Evolutionary conservation across 1,140 invertebrate genomes (phyloP), one percentile per base, ranked within the genome.

Genomic region (Xylocopa sonorina): DNA sequence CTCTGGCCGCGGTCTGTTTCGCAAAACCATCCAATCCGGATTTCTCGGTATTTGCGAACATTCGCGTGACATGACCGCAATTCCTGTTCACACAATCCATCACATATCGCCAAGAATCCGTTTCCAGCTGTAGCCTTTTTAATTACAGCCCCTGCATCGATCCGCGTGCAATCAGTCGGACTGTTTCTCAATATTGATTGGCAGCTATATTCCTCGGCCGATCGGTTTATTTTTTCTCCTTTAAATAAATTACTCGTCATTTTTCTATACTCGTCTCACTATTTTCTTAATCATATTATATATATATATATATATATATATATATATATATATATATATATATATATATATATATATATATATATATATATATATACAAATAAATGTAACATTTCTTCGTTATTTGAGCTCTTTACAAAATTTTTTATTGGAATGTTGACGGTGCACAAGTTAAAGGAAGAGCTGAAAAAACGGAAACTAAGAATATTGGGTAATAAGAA

Each of bases 11-110:
- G 34, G 24, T 64, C 38, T 64, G 62, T 64, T 64, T 64, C 62
- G 62, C 38, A 64, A 64, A 64, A 64, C 38, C 62, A n/a, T 43
- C 62, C 62, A 64, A 64, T 64, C 62, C 62, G 41, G 62, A 64
- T 64, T 64, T 64, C 62, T 34, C 16, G 38, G 38, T 64, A 43
- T 64, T 64, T 34, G 38, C 62, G 43, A 64, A 64, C 38, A 43
- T 64, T 43, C 62, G 24, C 62, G 38, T 41, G 38, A 64, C 16
- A 27, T 38, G 24, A n/a, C 24, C 24, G 18, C 62, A 64, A 64
- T 64, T 64, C 62, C 24, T 29, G 38, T 46, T 64, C 62, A 46
- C 24, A 64, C 62, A 21, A 64, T 64, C 62, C 62, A 43, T 64
- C 62, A 64, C 43, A 10, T 38, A 64, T 32, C 24, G 38, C 38